A percentile compares a stretch with the other conserved stretches of the same genome.
phyloP scores from a whole-genome alignment of 2,113 vertebrate species.

The Phocoena phocoena region DNA sequence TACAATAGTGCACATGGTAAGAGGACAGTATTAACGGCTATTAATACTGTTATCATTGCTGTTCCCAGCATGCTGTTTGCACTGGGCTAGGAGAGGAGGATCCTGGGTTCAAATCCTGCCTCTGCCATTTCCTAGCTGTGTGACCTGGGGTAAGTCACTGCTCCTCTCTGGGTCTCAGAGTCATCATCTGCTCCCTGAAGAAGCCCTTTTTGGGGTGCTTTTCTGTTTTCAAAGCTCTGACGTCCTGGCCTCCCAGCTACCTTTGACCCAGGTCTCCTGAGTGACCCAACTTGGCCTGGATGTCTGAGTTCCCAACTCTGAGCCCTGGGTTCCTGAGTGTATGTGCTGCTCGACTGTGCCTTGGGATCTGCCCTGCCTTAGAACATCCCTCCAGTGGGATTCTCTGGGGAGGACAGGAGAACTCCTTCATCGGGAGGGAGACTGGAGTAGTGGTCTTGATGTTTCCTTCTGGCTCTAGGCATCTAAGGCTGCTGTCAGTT shows the following conservation, averaged over 20 bases:
- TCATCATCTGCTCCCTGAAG: background rate
- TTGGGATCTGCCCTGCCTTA: background rate
- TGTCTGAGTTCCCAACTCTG: background rate
- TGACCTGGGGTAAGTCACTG: background rate
- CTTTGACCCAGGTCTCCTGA: background rate
- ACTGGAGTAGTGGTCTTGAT: background rate
- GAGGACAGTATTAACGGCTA: too few species aligned
- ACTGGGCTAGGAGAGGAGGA: background rate
- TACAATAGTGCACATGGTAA: rapidly evolving
- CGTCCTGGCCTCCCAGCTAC: background rate
- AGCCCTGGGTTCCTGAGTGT: too few species aligned
- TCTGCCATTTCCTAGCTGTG: background rate
- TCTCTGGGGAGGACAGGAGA: background rate
- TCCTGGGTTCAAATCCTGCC: background rate
- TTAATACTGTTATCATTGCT: too few species aligned
- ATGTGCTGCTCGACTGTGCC: rapidly evolving
- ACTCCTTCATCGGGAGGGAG: background rate
- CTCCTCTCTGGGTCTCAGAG: background rate
- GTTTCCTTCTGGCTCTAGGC: background rate
- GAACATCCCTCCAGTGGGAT: background rate
- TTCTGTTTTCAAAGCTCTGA: background rate
- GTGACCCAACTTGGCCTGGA: background rate
- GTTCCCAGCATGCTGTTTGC: background rate
- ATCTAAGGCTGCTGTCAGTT: too few species aligned
- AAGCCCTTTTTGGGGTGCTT: background rate